Evolutionary conservation across 2,888 invertebrate species (phyloP), one percentile per base, ranked within the genome.

Genomic region (Apantesis nais): DNA sequence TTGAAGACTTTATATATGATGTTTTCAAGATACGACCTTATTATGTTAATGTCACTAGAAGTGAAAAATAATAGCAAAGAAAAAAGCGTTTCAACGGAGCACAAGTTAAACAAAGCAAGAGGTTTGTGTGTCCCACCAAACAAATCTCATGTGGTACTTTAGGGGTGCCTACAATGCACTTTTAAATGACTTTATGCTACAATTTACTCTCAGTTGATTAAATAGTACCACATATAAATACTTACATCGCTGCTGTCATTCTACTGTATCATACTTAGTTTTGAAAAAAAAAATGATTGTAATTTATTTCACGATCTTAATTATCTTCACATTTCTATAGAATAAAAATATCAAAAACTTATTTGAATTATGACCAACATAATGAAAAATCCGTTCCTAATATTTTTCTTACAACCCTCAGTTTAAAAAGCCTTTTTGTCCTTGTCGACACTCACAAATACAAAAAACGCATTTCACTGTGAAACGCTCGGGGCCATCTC

Each of bases 381-480:
- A 0, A 12, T 34, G 4, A 9, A 4, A 19, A 55, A 29, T 8
- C n/a, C 19, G 31, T 22, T 25, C 7, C n/a, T 37, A 7, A 60
- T 52, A 37, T 41, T 55, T 70, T 71, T 16, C 58, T 62, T 52
- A 44, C 76, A 83, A 71, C 83, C 76, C 78, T 78, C 73, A 72
- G 39, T 62, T 74, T 77, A 62, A 76, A 66, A 74, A 58, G 60
- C 63, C 68, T 63, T 68, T 80, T 78, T 80, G 80, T 82, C 77
- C 73, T 77, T 69, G 67, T 74, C 70, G 72, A 79, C 80, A 83
- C 78, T 77, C 73, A 75, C 78, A 81, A 84, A 83, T 78, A 82
- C 76, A 79, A 78, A 84, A 58, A 83, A 83, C 75, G 81, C 77
- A 78, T 83, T 79, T 77, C 77, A 74, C 83, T 74, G 78, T 80